Evolutionary conservation across 2,797 vertebrate genomes (phyloP).

Genomic region (Luscinia luscinia): DNA sequence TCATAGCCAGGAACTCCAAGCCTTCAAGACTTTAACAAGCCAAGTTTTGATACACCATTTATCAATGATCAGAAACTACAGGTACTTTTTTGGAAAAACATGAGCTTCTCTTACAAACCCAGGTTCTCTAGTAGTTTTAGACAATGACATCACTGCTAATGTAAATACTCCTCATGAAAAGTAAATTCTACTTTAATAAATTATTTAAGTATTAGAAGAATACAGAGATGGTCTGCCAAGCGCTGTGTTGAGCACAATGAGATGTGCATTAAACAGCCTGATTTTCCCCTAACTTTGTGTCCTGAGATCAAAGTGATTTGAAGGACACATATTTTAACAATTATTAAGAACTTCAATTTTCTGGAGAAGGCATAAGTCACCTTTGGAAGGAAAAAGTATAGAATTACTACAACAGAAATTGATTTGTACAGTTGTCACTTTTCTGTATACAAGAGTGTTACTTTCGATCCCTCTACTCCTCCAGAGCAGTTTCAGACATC

Average conservation of each 20-base stretch:
- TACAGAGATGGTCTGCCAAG: fast-evolving
- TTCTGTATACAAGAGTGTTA: neutral
- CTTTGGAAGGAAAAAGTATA: neutral
- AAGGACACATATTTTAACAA: neutral
- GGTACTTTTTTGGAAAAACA: neutral
- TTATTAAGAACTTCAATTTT: neutral
- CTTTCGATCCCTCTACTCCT: neutral
- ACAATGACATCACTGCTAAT: fast-evolving
- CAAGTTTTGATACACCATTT: neutral
- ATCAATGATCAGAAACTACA: neutral
- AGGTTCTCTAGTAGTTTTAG: neutral
- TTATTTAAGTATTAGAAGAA: neutral
- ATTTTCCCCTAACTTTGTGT: neutral
- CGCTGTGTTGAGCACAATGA: fast-evolving
- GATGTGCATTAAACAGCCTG: neutral
- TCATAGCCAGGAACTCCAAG: neutral
- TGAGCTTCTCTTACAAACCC: neutral
- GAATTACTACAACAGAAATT: fast-evolving
- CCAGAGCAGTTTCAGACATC: neutral
- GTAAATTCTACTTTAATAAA: neutral
- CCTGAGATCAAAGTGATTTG: neutral
- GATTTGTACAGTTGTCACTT: neutral
- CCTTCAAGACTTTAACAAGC: neutral
- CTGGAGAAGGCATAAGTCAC: fast-evolving
- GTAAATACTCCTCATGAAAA: neutral